These are phyloP conservation scores for Onthophagus sagittarius DNA, from an alignment of 2,888 invertebrate species.

Conservation along the genomic window DNA sequence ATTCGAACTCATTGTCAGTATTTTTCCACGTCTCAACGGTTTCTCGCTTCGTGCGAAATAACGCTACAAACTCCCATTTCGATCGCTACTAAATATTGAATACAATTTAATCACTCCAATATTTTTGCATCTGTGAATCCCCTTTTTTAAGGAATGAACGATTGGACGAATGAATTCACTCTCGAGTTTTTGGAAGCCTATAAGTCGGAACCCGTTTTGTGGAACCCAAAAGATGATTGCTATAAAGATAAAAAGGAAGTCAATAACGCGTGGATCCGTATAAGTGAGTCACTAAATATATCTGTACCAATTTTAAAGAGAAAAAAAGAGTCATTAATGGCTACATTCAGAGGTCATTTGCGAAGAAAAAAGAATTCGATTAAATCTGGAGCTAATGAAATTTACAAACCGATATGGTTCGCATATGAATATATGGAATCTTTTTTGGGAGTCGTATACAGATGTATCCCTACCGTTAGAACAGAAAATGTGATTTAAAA, in stretches of 20 bases:
- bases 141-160: too few relatives aligned
- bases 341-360: neutral
- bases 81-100: too few relatives aligned
- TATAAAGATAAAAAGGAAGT: neutral
- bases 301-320: neutral
- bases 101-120: too few relatives aligned
- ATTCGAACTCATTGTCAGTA: too few relatives aligned
- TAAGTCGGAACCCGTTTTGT: neutral
- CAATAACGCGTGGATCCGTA: neutral
- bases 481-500: too few relatives aligned
- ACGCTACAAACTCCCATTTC: too few relatives aligned
- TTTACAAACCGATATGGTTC: neutral
- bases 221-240: neutral
- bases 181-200: too few relatives aligned
- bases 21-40: too few relatives aligned
- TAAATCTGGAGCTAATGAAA: neutral
- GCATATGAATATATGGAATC: neutral
- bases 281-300: neutral
- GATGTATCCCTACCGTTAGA: neutral
- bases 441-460: neutral
- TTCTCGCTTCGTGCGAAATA: too few relatives aligned
- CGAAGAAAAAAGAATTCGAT: neutral
- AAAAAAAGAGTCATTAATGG: neutral
- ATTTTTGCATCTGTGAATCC: too few relatives aligned
- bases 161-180: too few relatives aligned